These are phyloP conservation scores for Calephelis perditalis DNA, from an alignment of 2,888 invertebrate genomes.

Conservation along the genomic window DNA sequence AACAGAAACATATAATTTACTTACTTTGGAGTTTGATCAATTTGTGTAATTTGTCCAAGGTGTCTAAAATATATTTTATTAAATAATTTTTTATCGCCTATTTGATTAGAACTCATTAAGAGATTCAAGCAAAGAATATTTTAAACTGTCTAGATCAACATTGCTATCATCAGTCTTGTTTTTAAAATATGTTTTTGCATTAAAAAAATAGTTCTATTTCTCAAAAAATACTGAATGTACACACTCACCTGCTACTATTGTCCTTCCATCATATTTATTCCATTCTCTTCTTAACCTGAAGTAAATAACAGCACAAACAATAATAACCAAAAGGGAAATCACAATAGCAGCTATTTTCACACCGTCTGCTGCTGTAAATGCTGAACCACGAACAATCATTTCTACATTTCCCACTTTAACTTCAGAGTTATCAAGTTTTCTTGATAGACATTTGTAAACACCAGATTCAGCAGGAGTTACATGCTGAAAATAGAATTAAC, in stretches of 20 bases:
- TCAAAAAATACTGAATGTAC: too few species aligned
- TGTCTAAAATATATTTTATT: too few species aligned
- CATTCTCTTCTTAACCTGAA: conserved; percentile 60
- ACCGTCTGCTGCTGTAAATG: conserved; percentile 59
- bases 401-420: conserved; percentile 77
- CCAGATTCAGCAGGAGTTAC: conserved; percentile 81
- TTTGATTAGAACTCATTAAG: background rate
- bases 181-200: too few species aligned
- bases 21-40: too few species aligned
- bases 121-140: too few species aligned
- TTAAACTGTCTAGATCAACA: too few species aligned
- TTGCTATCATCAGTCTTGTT: background rate
- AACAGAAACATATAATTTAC: too few species aligned
- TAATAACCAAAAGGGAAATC: conserved; percentile 62
- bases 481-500: conserved; percentile 57
- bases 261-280: conserved; percentile 61
- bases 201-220: too few species aligned
- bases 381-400: conserved; percentile 75
- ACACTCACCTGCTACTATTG: conserved; percentile 52
- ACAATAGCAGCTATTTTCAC: conserved; percentile 68
- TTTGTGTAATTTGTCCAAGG: too few species aligned
- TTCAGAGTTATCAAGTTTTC: conserved; percentile 69
- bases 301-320: conserved; percentile 62
- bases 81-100: too few species aligned
- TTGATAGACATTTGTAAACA: conserved; percentile 81